Conservation (phyloP, 2,888 invertebrate species). For the Microchrysa polita region DNA sequence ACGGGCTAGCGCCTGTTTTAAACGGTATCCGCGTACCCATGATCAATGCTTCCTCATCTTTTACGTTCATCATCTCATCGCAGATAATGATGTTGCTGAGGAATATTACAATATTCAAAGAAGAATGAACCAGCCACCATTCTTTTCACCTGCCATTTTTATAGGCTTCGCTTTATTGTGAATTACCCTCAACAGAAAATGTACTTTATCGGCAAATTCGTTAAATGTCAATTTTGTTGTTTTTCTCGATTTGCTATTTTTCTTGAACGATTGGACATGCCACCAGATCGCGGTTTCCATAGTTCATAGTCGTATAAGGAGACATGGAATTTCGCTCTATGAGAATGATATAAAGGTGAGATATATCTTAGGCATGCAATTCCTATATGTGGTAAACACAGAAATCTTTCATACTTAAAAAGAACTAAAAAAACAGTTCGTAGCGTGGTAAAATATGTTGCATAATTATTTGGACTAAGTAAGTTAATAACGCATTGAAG, state of each 20-base stretch:
- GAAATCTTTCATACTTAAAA: conserved; percentile 38
- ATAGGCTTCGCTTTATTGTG: conserved; percentile 33
- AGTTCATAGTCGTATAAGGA: background rate
- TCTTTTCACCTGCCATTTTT: conserved; percentile 27
- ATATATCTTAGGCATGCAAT: conserved; percentile 43
- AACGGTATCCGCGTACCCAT: background rate
- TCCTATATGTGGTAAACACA: background rate
- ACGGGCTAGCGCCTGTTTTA: background rate
- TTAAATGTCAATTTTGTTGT: conserved; percentile 46
- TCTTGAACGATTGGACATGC: conserved; percentile 12
- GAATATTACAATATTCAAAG: conserved; percentile 28
- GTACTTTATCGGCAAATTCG: conserved; percentile 46
- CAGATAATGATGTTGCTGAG: conserved; percentile 43
- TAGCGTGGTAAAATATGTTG: conserved; percentile 25
- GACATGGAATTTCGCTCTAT: conserved; percentile 19
- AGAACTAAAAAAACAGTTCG: no score
- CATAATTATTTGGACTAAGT: no score
- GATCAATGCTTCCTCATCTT: conserved; percentile 2
- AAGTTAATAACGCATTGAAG: no score
- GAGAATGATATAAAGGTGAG: conserved; percentile 31
- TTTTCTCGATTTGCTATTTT: conserved; percentile 41
- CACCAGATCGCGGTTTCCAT: background rate
- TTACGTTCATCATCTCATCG: conserved; percentile 12
- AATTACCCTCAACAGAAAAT: conserved; percentile 34
- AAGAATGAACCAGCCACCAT: conserved; percentile 9